These are phyloP conservation scores for Zhuqinia jingwanae DNA, from an alignment of 2,888 invertebrate genomes.

Conservation along the genomic window DNA sequence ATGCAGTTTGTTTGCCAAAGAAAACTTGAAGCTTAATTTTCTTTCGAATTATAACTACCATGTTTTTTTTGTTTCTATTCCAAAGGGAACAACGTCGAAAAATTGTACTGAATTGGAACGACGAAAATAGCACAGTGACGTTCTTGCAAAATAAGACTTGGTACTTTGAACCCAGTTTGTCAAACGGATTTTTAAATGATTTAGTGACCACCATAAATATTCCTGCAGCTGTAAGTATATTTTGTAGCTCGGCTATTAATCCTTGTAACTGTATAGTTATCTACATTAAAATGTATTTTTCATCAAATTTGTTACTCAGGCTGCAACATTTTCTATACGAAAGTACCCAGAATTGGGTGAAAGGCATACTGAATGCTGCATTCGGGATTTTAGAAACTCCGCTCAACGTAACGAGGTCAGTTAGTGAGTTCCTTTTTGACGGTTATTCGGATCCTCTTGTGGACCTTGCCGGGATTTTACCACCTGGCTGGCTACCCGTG, in stretches of 20 bases:
- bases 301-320: constrained; percentile 82
- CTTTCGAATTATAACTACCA: too few relatives aligned
- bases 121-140: constrained; percentile 87
- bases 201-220: constrained; percentile 90
- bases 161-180: constrained; percentile 87
- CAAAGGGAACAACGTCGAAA: constrained; percentile 81
- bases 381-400: constrained; percentile 80
- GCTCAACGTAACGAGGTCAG: constrained; percentile 78
- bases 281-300: too few relatives aligned
- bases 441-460: constrained; percentile 81
- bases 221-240: constrained; percentile 87
- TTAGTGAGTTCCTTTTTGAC: constrained; percentile 80
- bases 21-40: too few relatives aligned
- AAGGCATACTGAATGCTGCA: constrained; percentile 83
- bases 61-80: neutral
- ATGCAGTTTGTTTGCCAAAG: too few relatives aligned
- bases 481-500: constrained; percentile 62
- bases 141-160: constrained; percentile 89
- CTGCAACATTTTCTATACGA: constrained; percentile 85
- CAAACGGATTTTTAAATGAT: constrained; percentile 86
- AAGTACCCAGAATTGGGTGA: constrained; percentile 80
- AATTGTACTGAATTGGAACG: constrained; percentile 85
- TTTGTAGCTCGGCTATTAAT: too few relatives aligned
- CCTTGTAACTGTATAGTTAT: neutral
- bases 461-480: constrained; percentile 81